These are phyloP conservation scores for Margaritifera margaritifera DNA, from an alignment of 2,888 invertebrate species.

Conservation along the genomic window DNA sequence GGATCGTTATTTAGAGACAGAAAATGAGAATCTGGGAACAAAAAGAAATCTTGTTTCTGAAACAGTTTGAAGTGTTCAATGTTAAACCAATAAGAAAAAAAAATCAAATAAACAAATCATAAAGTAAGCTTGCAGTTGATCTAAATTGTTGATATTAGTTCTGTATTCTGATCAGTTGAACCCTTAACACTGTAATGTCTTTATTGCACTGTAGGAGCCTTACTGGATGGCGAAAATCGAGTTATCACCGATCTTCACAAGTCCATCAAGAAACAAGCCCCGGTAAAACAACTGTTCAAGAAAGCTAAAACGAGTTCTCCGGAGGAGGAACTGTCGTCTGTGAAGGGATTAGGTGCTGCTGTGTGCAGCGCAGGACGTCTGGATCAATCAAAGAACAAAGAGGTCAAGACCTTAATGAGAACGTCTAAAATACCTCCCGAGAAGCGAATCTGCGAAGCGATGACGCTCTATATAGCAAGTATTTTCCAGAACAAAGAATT, in stretches of 20 bases:
- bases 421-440: conserved; percentile 36
- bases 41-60: no score
- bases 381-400: conserved; percentile 34
- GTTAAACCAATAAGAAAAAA: no score
- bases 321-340: conserved; percentile 27
- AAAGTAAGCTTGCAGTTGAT: background rate
- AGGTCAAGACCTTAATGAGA: conserved; percentile 45
- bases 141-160: background rate
- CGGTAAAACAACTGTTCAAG: conserved; percentile 47
- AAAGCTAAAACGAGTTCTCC: conserved; percentile 34
- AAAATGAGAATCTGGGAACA: no score
- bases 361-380: conserved; percentile 42
- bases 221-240: conserved; percentile 51
- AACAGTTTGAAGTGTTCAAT: no score
- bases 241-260: conserved; percentile 51
- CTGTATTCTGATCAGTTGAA: background rate
- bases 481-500: conserved; percentile 43
- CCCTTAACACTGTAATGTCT: background rate
- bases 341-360: conserved; percentile 52
- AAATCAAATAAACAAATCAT: background rate
- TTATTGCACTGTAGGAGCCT: conserved; percentile 34
- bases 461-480: conserved; percentile 40
- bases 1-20: no score
- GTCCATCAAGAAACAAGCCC: conserved; percentile 52
- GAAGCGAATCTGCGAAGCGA: conserved; percentile 48